A percentile compares a stretch with the other conserved stretches of the same genome.
Conservation (phyloP, 2,113 vertebrate species). For the Okapia johnstoni region DNA sequence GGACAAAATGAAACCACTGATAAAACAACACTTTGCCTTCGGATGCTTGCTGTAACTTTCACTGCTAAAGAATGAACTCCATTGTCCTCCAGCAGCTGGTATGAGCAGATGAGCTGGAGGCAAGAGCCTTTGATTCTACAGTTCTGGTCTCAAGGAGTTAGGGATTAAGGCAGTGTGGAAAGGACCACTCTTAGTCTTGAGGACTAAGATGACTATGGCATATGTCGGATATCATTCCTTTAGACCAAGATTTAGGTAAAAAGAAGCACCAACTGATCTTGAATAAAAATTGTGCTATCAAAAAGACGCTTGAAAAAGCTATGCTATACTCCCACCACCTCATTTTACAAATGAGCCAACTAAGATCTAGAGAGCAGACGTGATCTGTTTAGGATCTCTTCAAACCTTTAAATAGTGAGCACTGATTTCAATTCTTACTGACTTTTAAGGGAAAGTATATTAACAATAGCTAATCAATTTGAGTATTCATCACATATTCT, state of each 20-base stretch:
- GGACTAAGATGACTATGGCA: not conserved
- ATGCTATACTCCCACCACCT: not conserved
- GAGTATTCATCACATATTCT: not conserved
- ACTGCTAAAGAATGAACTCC: not conserved
- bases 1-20: slow-evolving; percentile 20
- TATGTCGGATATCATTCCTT: not conserved
- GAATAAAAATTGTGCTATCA: not conserved
- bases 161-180: not conserved
- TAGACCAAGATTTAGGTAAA: not conserved
- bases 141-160: not conserved
- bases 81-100: not conserved
- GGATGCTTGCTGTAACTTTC: slow-evolving; percentile 14
- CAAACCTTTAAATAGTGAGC: not conserved
- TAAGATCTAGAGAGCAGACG: not conserved
- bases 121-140: not conserved
- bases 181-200: not conserved
- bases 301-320: slow-evolving; percentile 14
- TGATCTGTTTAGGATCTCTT: not conserved
- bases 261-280: not conserved
- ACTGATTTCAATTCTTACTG: slow-evolving; percentile 12
- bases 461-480: not conserved
- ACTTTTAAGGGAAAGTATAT: not conserved
- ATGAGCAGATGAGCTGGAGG: slow-evolving; percentile 18
- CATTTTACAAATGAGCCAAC: slow-evolving; percentile 10
- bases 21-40: slow-evolving; percentile 34